Base-by-base conservation (phyloP, 2,797 vertebrate species). In the Crax fasciolata region DNA sequence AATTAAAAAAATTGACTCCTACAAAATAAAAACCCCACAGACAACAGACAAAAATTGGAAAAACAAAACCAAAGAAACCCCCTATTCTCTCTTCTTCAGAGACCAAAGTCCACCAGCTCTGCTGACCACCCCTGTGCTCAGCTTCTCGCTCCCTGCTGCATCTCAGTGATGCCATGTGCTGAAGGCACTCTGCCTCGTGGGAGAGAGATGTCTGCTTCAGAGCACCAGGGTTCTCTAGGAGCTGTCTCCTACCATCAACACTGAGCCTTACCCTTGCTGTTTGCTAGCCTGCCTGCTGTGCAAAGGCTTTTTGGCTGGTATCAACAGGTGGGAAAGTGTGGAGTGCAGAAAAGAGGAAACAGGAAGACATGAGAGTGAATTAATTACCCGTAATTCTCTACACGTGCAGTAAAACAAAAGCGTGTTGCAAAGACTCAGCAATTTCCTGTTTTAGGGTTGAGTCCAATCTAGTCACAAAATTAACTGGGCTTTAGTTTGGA, bases 151-250 rank as follows among this genome's bases (percentile, higher is more conserved):
- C 77, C 80, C 55, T 39, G 25, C 17, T 12, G 8, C 5, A 30
- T 5, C 27, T 55, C 7, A 1, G 4, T 24, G 17, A 2, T 25
- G 65, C 39, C 13, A 1, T 1, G 13, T 6, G 51, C 61, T 10
- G 27, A 28, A 57, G 73, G 38, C 55, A 44, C 25, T 30, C 68
- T 25, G 21, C 9, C 66, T 10, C 58, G 11, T 0, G 3, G 35
- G 73, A 70, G 35, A 35, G 12, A 28, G 13, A 32, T 1, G 0
- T 15, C 24, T 0, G 0, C 39, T 58, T 41, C 38, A 38, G 51
- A 75, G 28, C 39, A 44, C 13, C 49, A 51, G 4, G 49, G 9
- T 71, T 51, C 74, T 62, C 55, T 2, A 28, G 7, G 25, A 62
- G 16, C 7, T 73, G 62, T 24, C 10, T 65, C 74, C 91, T n/a